Evolutionary conservation across 2,113 vertebrate genomes (phyloP), one percentile per base, ranked within the genome.

Genomic region (Lagopus muta): DNA sequence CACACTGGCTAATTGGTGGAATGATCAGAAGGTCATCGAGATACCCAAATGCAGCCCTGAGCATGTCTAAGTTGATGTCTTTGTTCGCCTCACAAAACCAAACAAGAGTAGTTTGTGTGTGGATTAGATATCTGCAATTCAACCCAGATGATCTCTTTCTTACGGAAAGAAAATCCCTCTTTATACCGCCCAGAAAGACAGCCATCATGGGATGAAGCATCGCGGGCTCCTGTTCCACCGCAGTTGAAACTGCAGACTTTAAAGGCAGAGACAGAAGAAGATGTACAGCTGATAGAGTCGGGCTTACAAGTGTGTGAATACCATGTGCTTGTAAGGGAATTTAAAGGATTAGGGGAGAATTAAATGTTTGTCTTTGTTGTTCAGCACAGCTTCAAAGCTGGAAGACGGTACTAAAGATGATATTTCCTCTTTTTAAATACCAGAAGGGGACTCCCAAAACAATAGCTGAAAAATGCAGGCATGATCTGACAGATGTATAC

Each of bases 91-190:
- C 82, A 97, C 94, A 96, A 96, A 97, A 95, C 70, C 76, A 95
- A 93, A 91, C 32, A 94, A 93, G 62, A 96, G 71, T 58, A 93
- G 83, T 91, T 81, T 92, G 86, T 92, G 82, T 89, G 86, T 87
- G 96, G 96, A 97, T 97, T 97, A 95, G 86, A 79, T 94, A 94
- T 95, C 96, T 97, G 92, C 92, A 96, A 95, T 96, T 96, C 93
- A 95, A 95, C 92, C 89, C 93, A 96, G 85, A 97, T 78, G 81
- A 96, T 64, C 11, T n/a, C 89, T 96, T 97, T 93, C 89, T 96
- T 94, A 96, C 93, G 90, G 88, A 54, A 95, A 97, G 97, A 82
- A 47, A 52, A 92, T 90, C 70, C 89, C 71, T 57, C 61, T 89
- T n/a, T 17, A 16, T 92, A 65, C 94, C 95, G 94, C 92, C 94